A percentile compares a stretch with the other conserved stretches of the same genome.
These are phyloP conservation scores for Mandrillus leucophaeus DNA, from an alignment of 2,113 vertebrate species.

Conservation along the genomic window DNA sequence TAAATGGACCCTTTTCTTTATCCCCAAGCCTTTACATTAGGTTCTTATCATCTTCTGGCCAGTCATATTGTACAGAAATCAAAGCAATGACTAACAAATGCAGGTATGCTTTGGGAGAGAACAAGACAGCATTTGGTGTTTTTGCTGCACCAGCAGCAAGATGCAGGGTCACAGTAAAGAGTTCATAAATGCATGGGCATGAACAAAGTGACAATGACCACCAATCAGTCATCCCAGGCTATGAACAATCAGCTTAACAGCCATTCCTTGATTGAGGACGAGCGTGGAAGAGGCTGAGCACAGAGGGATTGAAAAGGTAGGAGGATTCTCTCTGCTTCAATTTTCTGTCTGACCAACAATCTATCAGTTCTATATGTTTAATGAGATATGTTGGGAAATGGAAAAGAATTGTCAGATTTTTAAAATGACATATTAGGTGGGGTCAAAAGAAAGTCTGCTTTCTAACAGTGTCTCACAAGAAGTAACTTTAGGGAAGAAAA, in stretches of 20 bases:
- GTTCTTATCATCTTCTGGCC: neutral
- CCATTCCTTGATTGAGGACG: neutral
- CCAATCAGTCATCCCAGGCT: neutral
- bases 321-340: neutral
- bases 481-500: neutral
- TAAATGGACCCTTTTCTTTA: neutral
- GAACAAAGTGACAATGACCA: neutral
- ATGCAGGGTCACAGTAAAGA: neutral
- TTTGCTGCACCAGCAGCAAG: neutral
- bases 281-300: neutral
- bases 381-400: neutral
- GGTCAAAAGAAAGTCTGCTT: neutral
- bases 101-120: neutral
- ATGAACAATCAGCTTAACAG: neutral
- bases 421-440: neutral
- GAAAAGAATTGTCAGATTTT: neutral
- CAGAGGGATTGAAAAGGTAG: neutral
- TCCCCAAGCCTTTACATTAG: neutral
- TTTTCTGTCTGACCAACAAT: neutral
- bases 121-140: neutral
- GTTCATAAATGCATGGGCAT: rapidly evolving
- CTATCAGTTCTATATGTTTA: neutral
- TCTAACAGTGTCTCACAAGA: neutral
- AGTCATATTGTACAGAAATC: neutral
- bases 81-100: neutral